These are phyloP conservation scores for Megamerina dolium DNA, from an alignment of 2,888 invertebrate species.

Conservation along the genomic window DNA sequence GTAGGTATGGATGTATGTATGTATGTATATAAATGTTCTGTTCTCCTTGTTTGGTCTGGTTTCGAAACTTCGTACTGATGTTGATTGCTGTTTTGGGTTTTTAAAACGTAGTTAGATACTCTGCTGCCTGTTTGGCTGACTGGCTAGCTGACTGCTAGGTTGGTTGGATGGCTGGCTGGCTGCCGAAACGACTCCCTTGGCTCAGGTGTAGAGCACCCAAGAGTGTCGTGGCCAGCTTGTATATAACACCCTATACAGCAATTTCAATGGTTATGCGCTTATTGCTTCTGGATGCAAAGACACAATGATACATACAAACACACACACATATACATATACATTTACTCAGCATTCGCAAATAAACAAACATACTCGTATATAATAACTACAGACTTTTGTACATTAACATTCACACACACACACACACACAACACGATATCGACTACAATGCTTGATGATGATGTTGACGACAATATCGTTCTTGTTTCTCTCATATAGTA, in stretches of 20 bases:
- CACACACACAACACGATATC: too few species aligned
- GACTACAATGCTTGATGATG: too few species aligned
- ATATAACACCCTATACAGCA: slow-evolving; percentile 50
- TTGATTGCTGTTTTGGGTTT: slow-evolving; percentile 50
- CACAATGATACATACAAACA: too few species aligned
- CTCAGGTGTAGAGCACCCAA: slow-evolving; percentile 50
- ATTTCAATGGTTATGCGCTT: slow-evolving; percentile 45
- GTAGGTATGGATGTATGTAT: background rate
- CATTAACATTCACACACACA: too few species aligned
- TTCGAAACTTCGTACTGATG: too few species aligned
- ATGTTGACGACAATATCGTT: too few species aligned
- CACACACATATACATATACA: background rate
- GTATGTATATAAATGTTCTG: background rate
- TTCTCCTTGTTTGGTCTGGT: slow-evolving; percentile 26
- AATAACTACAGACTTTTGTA: too few species aligned
- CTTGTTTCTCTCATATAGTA: too few species aligned
- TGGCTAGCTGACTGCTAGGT: slow-evolving; percentile 19
- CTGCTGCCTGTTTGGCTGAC: too few species aligned
- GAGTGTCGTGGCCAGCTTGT: slow-evolving; percentile 50
- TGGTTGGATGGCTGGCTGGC: slow-evolving; percentile 21
- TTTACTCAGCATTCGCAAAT: background rate
- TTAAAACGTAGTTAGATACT: slow-evolving; percentile 52
- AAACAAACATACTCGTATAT: background rate
- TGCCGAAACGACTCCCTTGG: slow-evolving; percentile 47
- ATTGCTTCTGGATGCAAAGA: slow-evolving; percentile 19